Evolutionary conservation across 2,113 vertebrate genomes (phyloP), one percentile per base, ranked within the genome.

Genomic region (Typhlomys cinereus): DNA sequence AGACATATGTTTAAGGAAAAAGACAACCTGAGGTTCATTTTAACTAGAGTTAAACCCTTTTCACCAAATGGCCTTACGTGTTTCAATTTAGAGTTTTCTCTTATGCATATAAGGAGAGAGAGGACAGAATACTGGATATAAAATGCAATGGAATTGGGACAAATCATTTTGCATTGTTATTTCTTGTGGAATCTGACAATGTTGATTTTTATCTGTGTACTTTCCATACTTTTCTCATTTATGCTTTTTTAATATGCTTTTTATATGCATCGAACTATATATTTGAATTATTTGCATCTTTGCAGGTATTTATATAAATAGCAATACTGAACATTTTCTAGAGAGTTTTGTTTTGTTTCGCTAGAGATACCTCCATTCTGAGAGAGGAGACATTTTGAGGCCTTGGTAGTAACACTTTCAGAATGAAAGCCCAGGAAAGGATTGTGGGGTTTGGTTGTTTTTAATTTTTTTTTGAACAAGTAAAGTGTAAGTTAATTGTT

Each of bases 151-250:
- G 29, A 41, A 23, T 39, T 31, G 64, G 50, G 67, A 36, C 79
- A 64, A 41, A 36, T 64, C 67, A 4, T 79, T 76, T 67, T 57
- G 64, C 39, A 50, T 92, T 2, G 7, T 13, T 81, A 31, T 73
- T 34, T 84, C 85, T 92, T 1, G 2, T 66, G 64, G 84, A 81
- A 76, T 84, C 21, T 29, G 69, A 78, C 74, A 66, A 61, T 91
- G 67, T 82, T 85, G 67, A 67, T 94, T 71, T n/a, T 85, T 88
- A 67, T 86, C 81, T 93, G 57, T 96, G 39, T 85, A 50, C 52
- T 74, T 96, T 94, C 41, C 69, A 93, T 93, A 85, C 64, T 94
- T 64, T 90, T 95, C 64, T 94, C 73, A 94, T 94, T 50, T 91
- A 23, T 94, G 57, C 89, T 93, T 92, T 84, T 90, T 59, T 76